phyloP scores from a whole-genome alignment of 2,888 invertebrate species.

The Lithophane socia region DNA sequence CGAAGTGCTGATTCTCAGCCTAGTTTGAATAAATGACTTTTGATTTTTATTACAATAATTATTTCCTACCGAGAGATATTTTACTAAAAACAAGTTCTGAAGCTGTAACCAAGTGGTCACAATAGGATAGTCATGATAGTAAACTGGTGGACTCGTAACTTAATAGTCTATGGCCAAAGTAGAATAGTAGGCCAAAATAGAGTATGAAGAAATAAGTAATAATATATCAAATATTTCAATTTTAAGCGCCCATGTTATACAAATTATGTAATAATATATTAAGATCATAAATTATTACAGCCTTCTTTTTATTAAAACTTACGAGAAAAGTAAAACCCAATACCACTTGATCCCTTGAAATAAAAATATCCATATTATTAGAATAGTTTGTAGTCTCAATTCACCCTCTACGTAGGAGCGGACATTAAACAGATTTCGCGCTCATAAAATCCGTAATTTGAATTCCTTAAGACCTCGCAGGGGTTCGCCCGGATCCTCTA shows the following conservation, averaged over 20 bases:
- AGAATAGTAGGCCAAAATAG: too few species aligned
- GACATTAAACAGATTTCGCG: slow-evolving; percentile 87
- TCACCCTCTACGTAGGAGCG: slow-evolving; percentile 64
- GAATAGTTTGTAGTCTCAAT: slow-evolving; percentile 64
- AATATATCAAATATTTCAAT: not conserved
- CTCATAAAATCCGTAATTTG: slow-evolving; percentile 89
- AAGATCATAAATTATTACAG: slow-evolving; percentile 29
- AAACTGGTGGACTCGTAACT: not conserved
- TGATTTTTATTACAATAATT: not conserved
- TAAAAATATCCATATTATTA: slow-evolving; percentile 60
- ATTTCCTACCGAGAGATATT: not conserved
- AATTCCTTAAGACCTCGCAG: slow-evolving; percentile 84
- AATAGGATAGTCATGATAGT: not conserved
- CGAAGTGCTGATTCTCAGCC: too few species aligned
- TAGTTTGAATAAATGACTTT: too few species aligned
- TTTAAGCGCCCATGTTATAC: not conserved
- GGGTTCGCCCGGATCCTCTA: slow-evolving; percentile 73
- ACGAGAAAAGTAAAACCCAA: slow-evolving; percentile 43
- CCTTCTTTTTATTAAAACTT: slow-evolving; percentile 50
- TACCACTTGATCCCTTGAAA: slow-evolving; percentile 41
- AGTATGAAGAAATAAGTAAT: not conserved
- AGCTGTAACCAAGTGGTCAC: not conserved
- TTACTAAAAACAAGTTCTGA: not conserved
- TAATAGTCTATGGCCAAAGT: not conserved
- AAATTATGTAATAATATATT: not conserved